Percentiles rank a stretch among this genome's conserved stretches.
These are phyloP conservation scores for Gymnobelideus leadbeateri DNA, from an alignment of 2,113 vertebrate genomes.

Conservation along the genomic window DNA sequence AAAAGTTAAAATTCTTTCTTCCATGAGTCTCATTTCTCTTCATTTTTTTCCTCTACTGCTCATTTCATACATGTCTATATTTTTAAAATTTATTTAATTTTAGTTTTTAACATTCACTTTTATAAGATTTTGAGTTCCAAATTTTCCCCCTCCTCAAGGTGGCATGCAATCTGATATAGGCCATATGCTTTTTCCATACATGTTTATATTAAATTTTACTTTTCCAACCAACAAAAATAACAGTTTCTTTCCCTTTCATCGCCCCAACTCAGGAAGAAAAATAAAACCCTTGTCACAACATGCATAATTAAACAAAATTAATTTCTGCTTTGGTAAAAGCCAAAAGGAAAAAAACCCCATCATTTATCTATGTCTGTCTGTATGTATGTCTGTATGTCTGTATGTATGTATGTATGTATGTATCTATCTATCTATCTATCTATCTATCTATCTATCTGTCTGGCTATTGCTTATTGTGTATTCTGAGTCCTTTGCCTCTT, in stretches of 20 bases:
- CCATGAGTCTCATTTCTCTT: neutral
- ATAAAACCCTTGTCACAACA: neutral
- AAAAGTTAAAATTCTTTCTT: neutral
- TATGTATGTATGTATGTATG: no score
- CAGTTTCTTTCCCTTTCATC: neutral
- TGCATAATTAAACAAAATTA: neutral
- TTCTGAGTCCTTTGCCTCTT: neutral
- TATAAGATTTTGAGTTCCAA: no score
- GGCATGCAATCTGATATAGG: no score
- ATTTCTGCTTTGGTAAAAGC: neutral
- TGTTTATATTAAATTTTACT: neutral
- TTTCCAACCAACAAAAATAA: neutral
- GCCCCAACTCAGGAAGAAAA: neutral
- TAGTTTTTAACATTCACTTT: no score
- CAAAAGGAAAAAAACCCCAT: neutral
- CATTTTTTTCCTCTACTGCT: neutral
- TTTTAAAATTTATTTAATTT: neutral
- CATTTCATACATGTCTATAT: neutral
- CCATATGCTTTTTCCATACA: neutral
- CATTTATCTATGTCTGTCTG: no score
- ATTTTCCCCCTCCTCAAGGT: no score
- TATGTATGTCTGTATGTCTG: no score
- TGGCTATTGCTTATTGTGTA: no score
- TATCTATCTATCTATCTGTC: neutral
- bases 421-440: no score